Conservation (phyloP, 2,797 vertebrate species). For the Manis crassicaudata region DNA sequence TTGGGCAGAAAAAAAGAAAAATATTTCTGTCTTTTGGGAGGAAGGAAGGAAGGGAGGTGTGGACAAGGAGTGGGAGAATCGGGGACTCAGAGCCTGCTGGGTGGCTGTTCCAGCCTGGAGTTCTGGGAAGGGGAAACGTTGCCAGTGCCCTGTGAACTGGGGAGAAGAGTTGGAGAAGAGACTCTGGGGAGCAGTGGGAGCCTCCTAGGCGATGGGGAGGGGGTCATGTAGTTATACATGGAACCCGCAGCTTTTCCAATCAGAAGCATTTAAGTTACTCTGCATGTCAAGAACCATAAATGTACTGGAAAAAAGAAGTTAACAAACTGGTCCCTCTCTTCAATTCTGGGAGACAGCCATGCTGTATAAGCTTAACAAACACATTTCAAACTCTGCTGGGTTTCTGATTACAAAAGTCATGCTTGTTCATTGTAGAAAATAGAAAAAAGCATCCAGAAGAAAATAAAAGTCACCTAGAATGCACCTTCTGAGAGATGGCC, state of each 20-base stretch:
- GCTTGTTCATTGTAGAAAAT: slow-evolving; percentile 60
- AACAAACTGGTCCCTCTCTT: slow-evolving; percentile 35
- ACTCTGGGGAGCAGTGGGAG: background rate
- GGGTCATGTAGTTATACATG: background rate
- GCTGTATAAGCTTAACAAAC: slow-evolving; percentile 69
- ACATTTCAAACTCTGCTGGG: slow-evolving; percentile 73
- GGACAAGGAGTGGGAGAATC: background rate
- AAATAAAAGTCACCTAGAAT: slow-evolving; percentile 17
- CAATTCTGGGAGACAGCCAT: slow-evolving; percentile 63
- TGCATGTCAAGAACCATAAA: slow-evolving; percentile 22
- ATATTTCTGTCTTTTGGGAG: background rate
- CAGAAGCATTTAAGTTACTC: background rate
- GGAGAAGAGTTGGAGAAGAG: background rate
- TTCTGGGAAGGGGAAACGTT: background rate
- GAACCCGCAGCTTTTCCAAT: background rate
- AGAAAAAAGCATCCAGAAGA: slow-evolving; percentile 34
- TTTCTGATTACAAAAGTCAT: slow-evolving; percentile 72
- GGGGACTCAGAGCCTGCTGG: background rate
- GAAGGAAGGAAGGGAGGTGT: background rate
- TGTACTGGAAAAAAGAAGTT: slow-evolving; percentile 48
- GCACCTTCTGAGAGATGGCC: background rate
- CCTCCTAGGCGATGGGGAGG: background rate
- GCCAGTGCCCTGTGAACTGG: background rate
- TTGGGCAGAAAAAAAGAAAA: background rate
- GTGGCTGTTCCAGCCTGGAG: background rate